Evolutionary conservation across 2,113 vertebrate genomes (phyloP).

Genomic region (Chelonoidis abingdonii): DNA sequence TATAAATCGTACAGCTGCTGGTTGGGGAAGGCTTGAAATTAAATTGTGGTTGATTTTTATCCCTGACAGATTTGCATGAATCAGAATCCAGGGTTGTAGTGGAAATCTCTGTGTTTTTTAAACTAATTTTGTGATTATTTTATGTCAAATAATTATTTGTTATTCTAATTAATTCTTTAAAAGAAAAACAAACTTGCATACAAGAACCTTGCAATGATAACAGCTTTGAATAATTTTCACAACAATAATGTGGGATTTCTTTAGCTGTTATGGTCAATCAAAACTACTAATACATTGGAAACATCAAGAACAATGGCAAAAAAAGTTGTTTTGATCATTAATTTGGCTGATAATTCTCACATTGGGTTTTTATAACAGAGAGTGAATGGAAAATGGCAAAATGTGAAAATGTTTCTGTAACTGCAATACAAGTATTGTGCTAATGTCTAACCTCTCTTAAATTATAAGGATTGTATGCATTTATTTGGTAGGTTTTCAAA

Average conservation of each 20-base stretch:
- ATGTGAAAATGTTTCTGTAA: neutral
- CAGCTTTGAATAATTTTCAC: conserved; percentile 2
- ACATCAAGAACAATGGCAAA: neutral
- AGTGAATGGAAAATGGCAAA: neutral
- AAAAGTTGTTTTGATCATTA: neutral
- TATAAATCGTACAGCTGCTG: conserved; percentile 74
- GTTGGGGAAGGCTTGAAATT: conserved; percentile 75
- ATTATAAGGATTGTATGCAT: neutral
- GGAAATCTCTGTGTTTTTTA: conserved; percentile 49
- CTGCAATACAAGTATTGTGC: neutral
- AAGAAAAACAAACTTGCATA: conserved; percentile 24
- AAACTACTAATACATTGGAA: neutral
- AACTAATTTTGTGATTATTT: conserved; percentile 17
- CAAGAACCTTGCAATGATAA: neutral
- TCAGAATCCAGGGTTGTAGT: conserved; percentile 67
- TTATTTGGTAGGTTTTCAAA: neutral
- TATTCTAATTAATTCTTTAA: conserved; percentile 27
- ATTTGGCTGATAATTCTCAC: neutral
- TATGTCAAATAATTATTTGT: conserved; percentile 37
- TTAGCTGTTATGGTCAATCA: neutral
- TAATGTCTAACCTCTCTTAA: neutral
- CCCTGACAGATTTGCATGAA: conserved; percentile 67
- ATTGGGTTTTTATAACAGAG: neutral
- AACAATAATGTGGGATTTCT: neutral
- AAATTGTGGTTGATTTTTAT: conserved; percentile 79